Percentiles rank a stretch among this genome's conserved stretches.
Evolutionary conservation across 2,888 invertebrate genomes (phyloP).

Genomic region (Drosophila mimetica): DNA sequence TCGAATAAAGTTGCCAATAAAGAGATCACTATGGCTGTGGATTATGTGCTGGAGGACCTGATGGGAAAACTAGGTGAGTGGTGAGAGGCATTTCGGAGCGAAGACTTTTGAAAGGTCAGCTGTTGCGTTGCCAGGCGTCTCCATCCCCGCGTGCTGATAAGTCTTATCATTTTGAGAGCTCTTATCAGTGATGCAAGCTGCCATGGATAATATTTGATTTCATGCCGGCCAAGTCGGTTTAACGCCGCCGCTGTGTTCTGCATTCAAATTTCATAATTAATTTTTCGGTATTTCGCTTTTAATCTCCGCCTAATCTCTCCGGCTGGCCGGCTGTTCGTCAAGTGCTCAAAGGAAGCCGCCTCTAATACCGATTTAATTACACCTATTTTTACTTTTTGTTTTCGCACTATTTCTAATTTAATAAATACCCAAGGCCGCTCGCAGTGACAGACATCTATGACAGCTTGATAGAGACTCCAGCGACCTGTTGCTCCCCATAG

Average conservation of each 20-base stretch:
- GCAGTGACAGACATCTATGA: slow-evolving; percentile 33
- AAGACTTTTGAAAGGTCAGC: slow-evolving; percentile 37
- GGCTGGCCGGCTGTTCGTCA: slow-evolving; percentile 14
- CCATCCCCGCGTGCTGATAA: slow-evolving; percentile 35
- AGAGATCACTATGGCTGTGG: slow-evolving; percentile 86
- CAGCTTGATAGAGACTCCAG: slow-evolving; percentile 23
- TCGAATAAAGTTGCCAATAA: slow-evolving; percentile 3
- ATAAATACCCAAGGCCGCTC: slow-evolving; percentile 60
- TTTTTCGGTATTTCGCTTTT: slow-evolving; percentile 8
- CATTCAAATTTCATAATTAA: slow-evolving; percentile 28
- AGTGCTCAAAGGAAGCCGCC: slow-evolving; percentile 37
- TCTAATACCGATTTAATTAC: slow-evolving; percentile 64
- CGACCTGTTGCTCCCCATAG: slow-evolving; percentile 2
- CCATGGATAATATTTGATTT: slow-evolving; percentile 37
- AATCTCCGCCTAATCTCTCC: slow-evolving; percentile 30
- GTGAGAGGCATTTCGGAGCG: background rate
- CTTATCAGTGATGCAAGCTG: slow-evolving; percentile 45
- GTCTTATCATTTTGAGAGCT: slow-evolving; percentile 51
- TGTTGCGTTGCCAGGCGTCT: slow-evolving; percentile 35
- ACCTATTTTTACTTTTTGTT: slow-evolving; percentile 16
- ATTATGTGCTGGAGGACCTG: slow-evolving; percentile 87
- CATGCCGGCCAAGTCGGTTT: slow-evolving; percentile 3
- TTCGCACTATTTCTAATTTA: slow-evolving; percentile 50
- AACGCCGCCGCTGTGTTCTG: slow-evolving; percentile 1
- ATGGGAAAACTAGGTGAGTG: slow-evolving; percentile 88